Conservation (phyloP, 2,888 invertebrate genomes). For the Amitus sp. region DNA sequence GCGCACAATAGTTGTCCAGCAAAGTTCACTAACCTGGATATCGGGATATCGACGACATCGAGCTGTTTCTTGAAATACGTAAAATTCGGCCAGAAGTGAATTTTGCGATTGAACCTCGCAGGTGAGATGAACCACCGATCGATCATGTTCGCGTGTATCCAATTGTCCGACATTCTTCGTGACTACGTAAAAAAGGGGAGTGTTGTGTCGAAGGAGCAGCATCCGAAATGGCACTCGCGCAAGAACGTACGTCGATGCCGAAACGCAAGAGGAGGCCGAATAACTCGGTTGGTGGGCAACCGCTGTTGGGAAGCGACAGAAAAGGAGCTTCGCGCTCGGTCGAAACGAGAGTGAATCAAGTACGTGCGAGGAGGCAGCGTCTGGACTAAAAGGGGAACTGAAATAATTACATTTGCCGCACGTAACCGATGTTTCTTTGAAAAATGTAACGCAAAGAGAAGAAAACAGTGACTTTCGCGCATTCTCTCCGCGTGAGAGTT, state of each 20-base stretch:
- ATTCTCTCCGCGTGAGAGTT: constrained; percentile 11
- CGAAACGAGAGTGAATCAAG: constrained; percentile 13
- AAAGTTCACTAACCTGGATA: neutral
- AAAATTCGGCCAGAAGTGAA: neutral
- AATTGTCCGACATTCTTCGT: neutral
- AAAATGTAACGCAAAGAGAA: constrained; percentile 6
- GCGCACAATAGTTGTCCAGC: no score
- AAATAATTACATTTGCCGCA: constrained; percentile 9
- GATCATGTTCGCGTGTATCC: constrained; percentile 1
- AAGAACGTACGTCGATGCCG: neutral
- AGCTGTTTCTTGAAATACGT: neutral
- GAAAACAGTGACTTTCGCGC: constrained; percentile 14
- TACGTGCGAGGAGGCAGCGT: constrained; percentile 4
- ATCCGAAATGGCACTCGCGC: neutral
- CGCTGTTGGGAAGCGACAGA: neutral
- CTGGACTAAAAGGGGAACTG: constrained; percentile 10
- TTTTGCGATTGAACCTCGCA: neutral
- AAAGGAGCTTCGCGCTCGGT: constrained; percentile 3
- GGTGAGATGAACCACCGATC: neutral
- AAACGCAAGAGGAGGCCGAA: neutral
- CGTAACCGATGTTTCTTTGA: constrained; percentile 11
- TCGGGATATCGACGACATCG: neutral
- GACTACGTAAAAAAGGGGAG: neutral
- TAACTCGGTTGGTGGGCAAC: constrained; percentile 1
- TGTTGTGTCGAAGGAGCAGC: neutral